Percentiles rank a stretch among this genome's conserved stretches.
These are phyloP conservation scores for Thysanoteuthis rhombus DNA, from an alignment of 2,888 invertebrate species.

Conservation along the genomic window DNA sequence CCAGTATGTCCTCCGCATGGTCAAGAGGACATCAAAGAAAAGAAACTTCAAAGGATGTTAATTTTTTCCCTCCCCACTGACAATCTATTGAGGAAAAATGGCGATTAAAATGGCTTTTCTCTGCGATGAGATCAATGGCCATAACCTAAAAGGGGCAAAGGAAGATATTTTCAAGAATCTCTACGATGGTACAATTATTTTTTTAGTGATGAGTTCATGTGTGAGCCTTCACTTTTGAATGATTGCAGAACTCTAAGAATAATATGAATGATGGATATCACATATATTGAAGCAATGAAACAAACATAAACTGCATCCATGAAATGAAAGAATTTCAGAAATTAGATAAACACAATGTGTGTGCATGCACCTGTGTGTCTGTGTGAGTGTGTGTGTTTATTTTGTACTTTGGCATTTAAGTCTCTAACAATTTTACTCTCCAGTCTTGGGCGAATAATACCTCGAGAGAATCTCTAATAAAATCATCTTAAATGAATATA, in stretches of 20 bases:
- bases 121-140: not conserved
- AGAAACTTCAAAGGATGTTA: not conserved
- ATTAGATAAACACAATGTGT: not conserved
- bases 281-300: not conserved
- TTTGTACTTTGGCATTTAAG: no score
- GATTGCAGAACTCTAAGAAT: not conserved
- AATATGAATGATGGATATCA: not conserved
- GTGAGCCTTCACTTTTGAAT: not conserved
- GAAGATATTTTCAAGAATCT: not conserved
- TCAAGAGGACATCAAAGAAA: not conserved
- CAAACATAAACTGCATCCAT: not conserved
- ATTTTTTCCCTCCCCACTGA: not conserved
- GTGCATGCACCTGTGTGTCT: not conserved
- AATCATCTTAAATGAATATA: no score
- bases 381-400: no score
- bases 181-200: not conserved
- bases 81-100: not conserved
- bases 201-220: not conserved
- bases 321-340: not conserved
- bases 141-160: not conserved
- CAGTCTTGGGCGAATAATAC: not conserved
- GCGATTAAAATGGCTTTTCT: constrained; percentile 12
- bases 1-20: not conserved
- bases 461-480: not conserved
- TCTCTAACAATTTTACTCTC: not conserved